Evolutionary conservation across 2,888 invertebrate species (phyloP).

Genomic region (Hemicrepidius hirtus): DNA sequence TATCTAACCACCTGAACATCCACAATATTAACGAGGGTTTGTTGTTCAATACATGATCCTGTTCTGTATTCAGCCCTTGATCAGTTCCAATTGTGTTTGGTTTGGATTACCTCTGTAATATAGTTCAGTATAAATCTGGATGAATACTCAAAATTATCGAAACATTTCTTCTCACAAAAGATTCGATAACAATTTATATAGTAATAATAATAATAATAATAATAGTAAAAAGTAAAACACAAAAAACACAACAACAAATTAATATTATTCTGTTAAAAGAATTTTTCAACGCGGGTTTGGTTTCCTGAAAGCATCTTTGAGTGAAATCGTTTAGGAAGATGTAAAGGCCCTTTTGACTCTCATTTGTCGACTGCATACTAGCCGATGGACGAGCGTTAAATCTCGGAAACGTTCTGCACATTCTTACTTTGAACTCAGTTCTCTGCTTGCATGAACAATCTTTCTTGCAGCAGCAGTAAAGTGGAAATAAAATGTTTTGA

Average conservation of each 20-base stretch:
- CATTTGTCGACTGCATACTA: constrained; percentile 24
- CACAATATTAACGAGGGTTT: constrained; percentile 26
- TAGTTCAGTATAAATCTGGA: neutral
- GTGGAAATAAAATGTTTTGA: constrained; percentile 50
- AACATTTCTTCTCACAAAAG: no score
- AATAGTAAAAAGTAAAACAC: neutral
- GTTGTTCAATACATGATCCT: constrained; percentile 1
- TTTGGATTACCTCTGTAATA: constrained; percentile 7
- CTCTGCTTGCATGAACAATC: constrained; percentile 42
- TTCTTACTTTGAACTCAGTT: constrained; percentile 41
- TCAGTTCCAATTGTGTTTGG: constrained; percentile 19
- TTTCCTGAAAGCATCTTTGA: neutral
- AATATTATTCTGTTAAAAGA: neutral
- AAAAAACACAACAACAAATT: neutral
- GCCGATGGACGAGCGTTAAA: constrained; percentile 33
- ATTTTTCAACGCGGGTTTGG: neutral
- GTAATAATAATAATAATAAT: no score
- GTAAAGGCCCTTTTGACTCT: constrained; percentile 22
- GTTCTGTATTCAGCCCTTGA: neutral
- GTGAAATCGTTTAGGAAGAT: constrained; percentile 15
- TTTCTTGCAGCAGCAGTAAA: constrained; percentile 36
- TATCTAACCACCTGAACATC: constrained; percentile 2
- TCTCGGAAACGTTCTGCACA: constrained; percentile 41
- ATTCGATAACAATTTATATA: neutral
- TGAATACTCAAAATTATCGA: neutral